Evolutionary conservation across 2,888 invertebrate species (phyloP).

Genomic region (Julus scanicus): DNA sequence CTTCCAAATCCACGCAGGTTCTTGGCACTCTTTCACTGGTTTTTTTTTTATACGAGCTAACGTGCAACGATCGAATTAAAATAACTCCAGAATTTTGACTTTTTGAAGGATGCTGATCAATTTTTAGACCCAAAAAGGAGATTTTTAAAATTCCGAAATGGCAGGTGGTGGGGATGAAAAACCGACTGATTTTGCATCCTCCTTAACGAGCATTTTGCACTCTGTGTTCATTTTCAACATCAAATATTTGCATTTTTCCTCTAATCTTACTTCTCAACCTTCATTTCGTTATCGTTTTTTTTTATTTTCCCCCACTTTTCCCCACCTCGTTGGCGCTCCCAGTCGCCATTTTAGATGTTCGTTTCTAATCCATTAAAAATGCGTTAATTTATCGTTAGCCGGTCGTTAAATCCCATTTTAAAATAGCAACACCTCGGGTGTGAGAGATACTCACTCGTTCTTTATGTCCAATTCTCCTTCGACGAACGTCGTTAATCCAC

Average conservation of each 20-base stretch:
- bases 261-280: not conserved
- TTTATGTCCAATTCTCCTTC: not conserved
- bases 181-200: too few species aligned
- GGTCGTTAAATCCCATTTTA: not conserved
- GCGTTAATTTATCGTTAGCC: not conserved
- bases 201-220: too few species aligned
- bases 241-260: not conserved
- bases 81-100: too few species aligned
- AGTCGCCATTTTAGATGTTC: conserved; percentile 30
- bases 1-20: too few species aligned
- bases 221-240: not conserved
- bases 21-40: too few species aligned
- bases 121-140: too few species aligned
- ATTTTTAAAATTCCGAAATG: too few species aligned
- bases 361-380: conserved; percentile 32
- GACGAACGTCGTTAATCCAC: not conserved
- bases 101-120: too few species aligned
- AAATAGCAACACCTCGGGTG: not conserved
- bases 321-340: not conserved
- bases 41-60: too few species aligned
- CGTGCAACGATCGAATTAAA: too few species aligned
- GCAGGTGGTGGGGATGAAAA: too few species aligned
- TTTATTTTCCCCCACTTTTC: not conserved
- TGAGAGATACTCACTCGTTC: not conserved
- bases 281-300: too few species aligned